phyloP scores from a whole-genome alignment of 1,140 invertebrate genomes.

The Octopus sinensis region DNA sequence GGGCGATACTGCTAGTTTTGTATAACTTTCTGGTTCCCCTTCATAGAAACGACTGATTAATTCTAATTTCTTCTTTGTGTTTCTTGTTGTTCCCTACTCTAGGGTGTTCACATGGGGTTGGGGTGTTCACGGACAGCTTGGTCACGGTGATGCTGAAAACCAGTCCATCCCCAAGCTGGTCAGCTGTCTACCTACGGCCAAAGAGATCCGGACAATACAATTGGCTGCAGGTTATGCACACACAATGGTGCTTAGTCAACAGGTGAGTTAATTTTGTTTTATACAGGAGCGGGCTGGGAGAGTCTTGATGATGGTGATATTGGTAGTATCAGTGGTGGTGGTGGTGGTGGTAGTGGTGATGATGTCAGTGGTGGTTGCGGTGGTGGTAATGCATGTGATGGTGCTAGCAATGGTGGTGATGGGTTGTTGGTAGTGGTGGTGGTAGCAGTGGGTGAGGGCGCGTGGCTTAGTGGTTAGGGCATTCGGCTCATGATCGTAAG shows the following conservation, averaged over 20 bases:
- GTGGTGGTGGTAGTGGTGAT: too few species aligned
- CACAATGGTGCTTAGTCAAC: constrained; percentile 66
- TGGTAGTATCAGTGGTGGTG: too few species aligned
- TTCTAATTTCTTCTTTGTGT: background rate
- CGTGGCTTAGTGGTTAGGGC: too few species aligned
- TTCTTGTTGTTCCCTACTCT: constrained; percentile 21
- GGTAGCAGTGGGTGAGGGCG: too few species aligned
- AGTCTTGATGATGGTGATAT: too few species aligned
- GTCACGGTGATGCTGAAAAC: constrained; percentile 72
- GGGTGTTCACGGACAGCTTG: constrained; percentile 81
- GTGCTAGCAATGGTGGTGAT: too few species aligned
- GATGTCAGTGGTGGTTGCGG: too few species aligned
- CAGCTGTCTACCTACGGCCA: constrained; percentile 54
- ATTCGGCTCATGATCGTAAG: too few species aligned
- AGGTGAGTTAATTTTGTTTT: constrained; percentile 46
- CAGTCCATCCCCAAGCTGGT: constrained; percentile 65
- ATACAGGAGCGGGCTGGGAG: too few species aligned
- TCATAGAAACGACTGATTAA: background rate
- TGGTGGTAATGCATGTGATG: too few species aligned
- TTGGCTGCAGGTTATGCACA: constrained; percentile 75
- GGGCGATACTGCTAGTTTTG: too few species aligned
- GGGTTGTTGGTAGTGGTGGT: too few species aligned
- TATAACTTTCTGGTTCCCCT: background rate
- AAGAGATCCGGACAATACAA: constrained; percentile 55
- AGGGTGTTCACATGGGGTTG: constrained; percentile 65